Conservation (phyloP, 1,140 invertebrate genomes). For the Drosophila lacteicornis region DNA sequence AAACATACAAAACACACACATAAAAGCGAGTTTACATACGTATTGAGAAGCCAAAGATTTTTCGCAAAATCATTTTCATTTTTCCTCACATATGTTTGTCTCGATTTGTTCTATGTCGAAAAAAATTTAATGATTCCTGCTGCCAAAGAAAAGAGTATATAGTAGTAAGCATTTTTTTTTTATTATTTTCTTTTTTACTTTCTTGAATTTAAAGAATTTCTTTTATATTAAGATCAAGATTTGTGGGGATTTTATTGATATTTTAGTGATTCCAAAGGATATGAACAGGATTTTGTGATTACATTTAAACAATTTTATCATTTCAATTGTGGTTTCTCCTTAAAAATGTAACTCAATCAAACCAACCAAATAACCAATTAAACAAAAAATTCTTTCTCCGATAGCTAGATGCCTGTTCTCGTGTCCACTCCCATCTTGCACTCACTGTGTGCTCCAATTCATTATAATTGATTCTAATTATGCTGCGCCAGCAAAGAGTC, state of each 20-base stretch:
- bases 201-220: neutral
- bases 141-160: conserved; percentile 17
- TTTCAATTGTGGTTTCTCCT: neutral
- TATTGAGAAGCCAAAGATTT: conserved; percentile 56
- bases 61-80: conserved; percentile 79
- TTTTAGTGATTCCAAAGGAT: neutral
- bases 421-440: conserved; percentile 37
- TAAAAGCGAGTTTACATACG: conserved; percentile 36
- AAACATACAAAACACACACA: conserved; percentile 70
- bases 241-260: neutral
- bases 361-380: neutral
- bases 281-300: neutral
- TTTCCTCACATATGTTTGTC: conserved; percentile 47
- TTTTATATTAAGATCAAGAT: neutral
- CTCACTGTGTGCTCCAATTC: conserved; percentile 59
- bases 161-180: neutral
- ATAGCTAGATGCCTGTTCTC: neutral
- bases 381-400: neutral
- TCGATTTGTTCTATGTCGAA: conserved; percentile 45
- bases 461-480: conserved; percentile 77
- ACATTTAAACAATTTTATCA: neutral
- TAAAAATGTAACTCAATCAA: neutral
- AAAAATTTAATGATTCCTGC: conserved; percentile 18
- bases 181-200: neutral
- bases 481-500: conserved; percentile 60